phyloP scores from a whole-genome alignment of 1,140 invertebrate species.

The Drosophila lacertosa region DNA sequence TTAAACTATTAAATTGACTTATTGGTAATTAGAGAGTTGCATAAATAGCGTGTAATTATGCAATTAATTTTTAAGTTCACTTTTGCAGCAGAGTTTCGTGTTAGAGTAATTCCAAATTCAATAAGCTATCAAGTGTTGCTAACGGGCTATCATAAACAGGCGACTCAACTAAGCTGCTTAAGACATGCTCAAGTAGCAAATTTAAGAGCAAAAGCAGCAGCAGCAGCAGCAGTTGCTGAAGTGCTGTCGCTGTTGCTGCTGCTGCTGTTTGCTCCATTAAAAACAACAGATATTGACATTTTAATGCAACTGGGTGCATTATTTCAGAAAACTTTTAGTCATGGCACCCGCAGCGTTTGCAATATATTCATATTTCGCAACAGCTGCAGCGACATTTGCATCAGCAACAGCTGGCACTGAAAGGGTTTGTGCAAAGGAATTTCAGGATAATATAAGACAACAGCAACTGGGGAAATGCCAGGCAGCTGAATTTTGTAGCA shows the following conservation, averaged over 20 bases:
- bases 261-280: slow-evolving; percentile 4
- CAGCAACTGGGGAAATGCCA: slow-evolving; percentile 15
- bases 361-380: slow-evolving; percentile 71
- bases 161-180: neutral
- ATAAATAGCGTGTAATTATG: slow-evolving; percentile 23
- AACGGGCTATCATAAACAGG: neutral
- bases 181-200: neutral
- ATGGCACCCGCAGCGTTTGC: slow-evolving; percentile 32
- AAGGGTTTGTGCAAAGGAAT: slow-evolving; percentile 9
- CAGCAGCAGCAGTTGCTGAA: neutral
- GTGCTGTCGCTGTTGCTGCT: neutral
- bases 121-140: slow-evolving; percentile 13
- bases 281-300: slow-evolving; percentile 31
- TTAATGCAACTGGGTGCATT: slow-evolving; percentile 30
- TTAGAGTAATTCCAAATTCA: slow-evolving; percentile 10
- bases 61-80: slow-evolving; percentile 9
- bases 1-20: slow-evolving; percentile 17
- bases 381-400: slow-evolving; percentile 50
- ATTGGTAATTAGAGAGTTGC: neutral
- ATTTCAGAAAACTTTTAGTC: slow-evolving; percentile 3
- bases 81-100: slow-evolving; percentile 1
- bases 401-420: slow-evolving; percentile 36
- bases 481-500: slow-evolving; percentile 36
- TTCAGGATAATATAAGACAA: slow-evolving; percentile 6
- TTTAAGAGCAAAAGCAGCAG: neutral